Evolutionary conservation across 2,797 vertebrate species (phyloP).

Genomic region (Decapterus maruadsi): DNA sequence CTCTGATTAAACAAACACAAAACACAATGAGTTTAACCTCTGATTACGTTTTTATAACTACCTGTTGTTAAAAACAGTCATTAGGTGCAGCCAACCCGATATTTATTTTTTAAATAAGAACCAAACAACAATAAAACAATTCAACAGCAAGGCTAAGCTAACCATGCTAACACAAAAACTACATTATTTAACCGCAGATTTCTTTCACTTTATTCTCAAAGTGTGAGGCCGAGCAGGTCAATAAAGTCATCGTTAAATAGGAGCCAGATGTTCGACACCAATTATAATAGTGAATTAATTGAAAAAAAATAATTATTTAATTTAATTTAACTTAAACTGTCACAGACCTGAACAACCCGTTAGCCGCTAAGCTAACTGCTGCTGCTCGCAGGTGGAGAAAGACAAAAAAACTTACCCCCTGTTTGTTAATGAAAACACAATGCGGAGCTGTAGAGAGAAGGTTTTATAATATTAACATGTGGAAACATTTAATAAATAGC

Average conservation of each 20-base stretch:
- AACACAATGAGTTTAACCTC: too few relatives aligned
- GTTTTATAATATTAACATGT: not conserved
- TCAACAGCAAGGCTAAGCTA: constrained; percentile 27
- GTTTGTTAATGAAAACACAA: not conserved
- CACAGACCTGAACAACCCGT: constrained; percentile 6
- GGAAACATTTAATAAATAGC: not conserved
- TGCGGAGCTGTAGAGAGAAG: rapidly evolving
- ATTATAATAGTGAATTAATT: not conserved
- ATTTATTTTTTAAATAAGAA: not conserved
- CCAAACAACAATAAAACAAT: not conserved
- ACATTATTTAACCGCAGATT: not conserved
- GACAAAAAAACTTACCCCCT: constrained; percentile 40
- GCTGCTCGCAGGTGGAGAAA: not conserved
- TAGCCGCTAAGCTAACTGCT: constrained; percentile 56
- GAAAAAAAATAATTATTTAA: too few relatives aligned
- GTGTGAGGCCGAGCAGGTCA: too few relatives aligned
- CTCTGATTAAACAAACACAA: too few relatives aligned
- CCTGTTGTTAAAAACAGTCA: not conserved
- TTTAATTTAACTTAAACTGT: constrained; percentile 10
- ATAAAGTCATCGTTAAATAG: rapidly evolving
- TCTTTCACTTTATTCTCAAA: not conserved
- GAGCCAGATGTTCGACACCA: not conserved
- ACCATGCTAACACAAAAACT: not conserved
- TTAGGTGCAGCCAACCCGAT: not conserved
- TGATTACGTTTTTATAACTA: too few relatives aligned